These are phyloP conservation scores for Ornithoptera alexandrae DNA, from an alignment of 2,888 invertebrate genomes.

Conservation along the genomic window DNA sequence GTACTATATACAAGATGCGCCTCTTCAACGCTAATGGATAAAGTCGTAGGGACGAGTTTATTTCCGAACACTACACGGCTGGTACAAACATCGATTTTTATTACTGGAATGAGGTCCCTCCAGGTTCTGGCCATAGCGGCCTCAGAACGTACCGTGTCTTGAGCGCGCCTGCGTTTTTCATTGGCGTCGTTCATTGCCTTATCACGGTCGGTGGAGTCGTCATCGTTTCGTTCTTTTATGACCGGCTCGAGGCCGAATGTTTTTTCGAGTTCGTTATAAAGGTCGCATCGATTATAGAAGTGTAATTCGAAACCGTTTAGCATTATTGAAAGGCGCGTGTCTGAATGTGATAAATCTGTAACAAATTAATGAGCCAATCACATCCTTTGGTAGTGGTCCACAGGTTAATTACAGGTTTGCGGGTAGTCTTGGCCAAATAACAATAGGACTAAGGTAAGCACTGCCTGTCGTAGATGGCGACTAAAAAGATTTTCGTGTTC, in stretches of 20 bases:
- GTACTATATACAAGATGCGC: slow-evolving; percentile 97
- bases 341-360: slow-evolving; percentile 95
- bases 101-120: slow-evolving; percentile 97
- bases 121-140: slow-evolving; percentile 93
- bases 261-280: slow-evolving; percentile 93
- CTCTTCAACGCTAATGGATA: slow-evolving; percentile 95
- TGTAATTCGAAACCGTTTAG: slow-evolving; percentile 97
- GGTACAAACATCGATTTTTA: slow-evolving; percentile 95
- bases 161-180: slow-evolving; percentile 75
- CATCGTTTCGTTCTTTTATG: slow-evolving; percentile 84
- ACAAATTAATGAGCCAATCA: slow-evolving; percentile 33
- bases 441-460: too few species aligned
- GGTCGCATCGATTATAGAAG: slow-evolving; percentile 93
- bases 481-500: too few species aligned
- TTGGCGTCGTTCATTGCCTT: slow-evolving; percentile 83
- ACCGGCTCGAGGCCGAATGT: slow-evolving; percentile 91
- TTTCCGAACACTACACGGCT: slow-evolving; percentile 97
- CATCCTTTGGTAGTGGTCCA: too few species aligned
- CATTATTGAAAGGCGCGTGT: slow-evolving; percentile 93
- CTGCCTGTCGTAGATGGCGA: too few species aligned
- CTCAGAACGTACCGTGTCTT: slow-evolving; percentile 83
- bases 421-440: too few species aligned
- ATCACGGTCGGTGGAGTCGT: slow-evolving; percentile 76
- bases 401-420: too few species aligned
- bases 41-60: slow-evolving; percentile 93